Percentiles rank a stretch among this genome's conserved stretches.
phyloP scores from a whole-genome alignment of 2,113 vertebrate species.

The Tragelaphus imberbis region DNA sequence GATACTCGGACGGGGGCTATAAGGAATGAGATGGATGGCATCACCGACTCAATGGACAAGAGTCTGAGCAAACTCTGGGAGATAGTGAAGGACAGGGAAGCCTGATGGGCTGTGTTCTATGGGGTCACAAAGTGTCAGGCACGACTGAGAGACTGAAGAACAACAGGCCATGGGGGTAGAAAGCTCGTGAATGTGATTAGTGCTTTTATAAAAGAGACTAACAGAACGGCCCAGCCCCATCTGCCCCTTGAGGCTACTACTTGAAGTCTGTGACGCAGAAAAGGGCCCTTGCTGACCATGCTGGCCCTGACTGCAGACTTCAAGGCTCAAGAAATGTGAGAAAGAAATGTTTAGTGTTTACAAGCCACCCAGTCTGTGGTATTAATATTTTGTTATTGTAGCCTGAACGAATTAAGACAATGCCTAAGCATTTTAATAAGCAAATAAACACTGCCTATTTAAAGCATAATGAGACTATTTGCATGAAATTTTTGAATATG shows the following conservation, averaged over 20 bases:
- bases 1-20: background rate
- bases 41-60: background rate
- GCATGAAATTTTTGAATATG: background rate
- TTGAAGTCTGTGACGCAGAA: background rate
- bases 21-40: background rate
- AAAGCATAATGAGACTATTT: background rate
- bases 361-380: background rate
- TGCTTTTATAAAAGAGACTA: background rate
- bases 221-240: background rate
- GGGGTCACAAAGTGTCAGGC: background rate
- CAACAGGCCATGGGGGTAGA: background rate
- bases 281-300: background rate
- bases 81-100: background rate
- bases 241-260: background rate
- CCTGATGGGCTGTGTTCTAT: background rate
- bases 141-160: background rate
- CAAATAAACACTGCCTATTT: background rate
- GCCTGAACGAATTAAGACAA: background rate
- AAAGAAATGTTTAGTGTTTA: background rate
- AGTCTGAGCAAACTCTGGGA: background rate
- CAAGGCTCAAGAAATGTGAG: background rate
- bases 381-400: background rate
- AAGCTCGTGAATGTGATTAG: background rate
- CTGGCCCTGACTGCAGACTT: background rate
- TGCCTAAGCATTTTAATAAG: background rate